phyloP scores from a whole-genome alignment of 2,888 invertebrate species.

The Neoaliturus tenellus region DNA sequence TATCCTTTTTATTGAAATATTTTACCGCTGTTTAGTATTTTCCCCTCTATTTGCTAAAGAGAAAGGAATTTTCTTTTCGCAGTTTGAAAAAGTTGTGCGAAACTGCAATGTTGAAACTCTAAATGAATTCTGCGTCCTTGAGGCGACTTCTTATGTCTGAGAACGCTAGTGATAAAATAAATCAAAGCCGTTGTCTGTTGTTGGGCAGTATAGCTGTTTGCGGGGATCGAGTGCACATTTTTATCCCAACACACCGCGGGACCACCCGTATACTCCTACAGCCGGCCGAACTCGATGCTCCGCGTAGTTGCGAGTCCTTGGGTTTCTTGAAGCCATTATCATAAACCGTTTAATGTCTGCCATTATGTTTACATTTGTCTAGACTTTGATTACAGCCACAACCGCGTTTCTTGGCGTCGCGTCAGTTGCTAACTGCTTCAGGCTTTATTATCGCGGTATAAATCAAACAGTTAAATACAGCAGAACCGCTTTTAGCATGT shows the following conservation, averaged over 20 bases:
- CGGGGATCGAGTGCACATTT: neutral
- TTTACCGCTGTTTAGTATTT: no score
- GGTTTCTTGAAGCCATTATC: neutral
- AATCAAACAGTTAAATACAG: conserved; percentile 27
- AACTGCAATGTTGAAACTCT: neutral
- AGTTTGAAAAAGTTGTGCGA: no score
- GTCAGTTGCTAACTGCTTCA: conserved; percentile 19
- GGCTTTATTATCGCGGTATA: conserved; percentile 14
- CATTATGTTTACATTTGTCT: conserved; percentile 43
- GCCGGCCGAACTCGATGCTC: neutral
- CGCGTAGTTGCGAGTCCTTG: conserved; percentile 4
- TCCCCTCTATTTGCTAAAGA: no score
- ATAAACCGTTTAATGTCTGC: conserved; percentile 45
- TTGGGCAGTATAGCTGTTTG: neutral
- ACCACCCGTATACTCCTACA: conserved; percentile 16
- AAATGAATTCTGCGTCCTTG: neutral
- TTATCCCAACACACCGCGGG: neutral
- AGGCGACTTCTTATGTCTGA: neutral
- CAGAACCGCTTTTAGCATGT: conserved; percentile 19
- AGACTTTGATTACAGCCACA: conserved; percentile 27
- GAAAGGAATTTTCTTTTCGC: no score
- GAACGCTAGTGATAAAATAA: neutral
- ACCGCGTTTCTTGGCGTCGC: neutral
- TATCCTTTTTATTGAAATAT: no score
- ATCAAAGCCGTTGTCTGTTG: neutral